Evolutionary conservation across 2,113 vertebrate genomes (phyloP), one percentile per base, ranked within the genome.

Genomic region (Hippopotamus amphibius): DNA sequence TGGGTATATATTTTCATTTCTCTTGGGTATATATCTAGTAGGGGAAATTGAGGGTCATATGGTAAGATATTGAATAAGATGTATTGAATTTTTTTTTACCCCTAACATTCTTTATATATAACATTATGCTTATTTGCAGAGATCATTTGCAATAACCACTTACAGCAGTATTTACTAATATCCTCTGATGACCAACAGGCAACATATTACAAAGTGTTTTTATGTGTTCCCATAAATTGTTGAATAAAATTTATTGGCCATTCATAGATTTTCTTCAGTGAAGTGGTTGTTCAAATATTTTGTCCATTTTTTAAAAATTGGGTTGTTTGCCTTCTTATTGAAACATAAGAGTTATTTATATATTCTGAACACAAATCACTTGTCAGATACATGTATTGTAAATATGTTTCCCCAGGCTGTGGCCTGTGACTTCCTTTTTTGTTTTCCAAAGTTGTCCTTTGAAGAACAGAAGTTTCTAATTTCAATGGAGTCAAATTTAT

Each of bases 381-480:
- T 81, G 80, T 82, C 81, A 87, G 57, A 71, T 85, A 12, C 11
- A 24, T 50, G n/a, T 72, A 83, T 46, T 66, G 6, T 41, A 59
- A 95, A 74, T 79, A 68, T 43, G 72, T 87, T 61, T 76, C 88
- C 41, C 55, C n/a, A 85, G 46, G 21, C 65, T 85, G 17, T 37
- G 28, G 26, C 33, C 15, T 61, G 1, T 57, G 65, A 76, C 41
- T 93, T 79, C 61, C 9, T 68, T 96, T 82, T 85, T 77, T 63
- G 5, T 72, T 97, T 97, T 83, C 86, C 68, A 71, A 71, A 96
- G 79, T 28, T 61, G 28, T 83, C 33, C 68, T 95, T 97, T 41
- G 43, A 96, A 87, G 28, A 97, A n/a, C 14, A 72, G 71, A 71
- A 57, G 24, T 63, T 93, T 94, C 80, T 50, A 61, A 72, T 90